Base-by-base conservation (phyloP, 2,113 vertebrate genomes). In the Vireo altiloquus region DNA sequence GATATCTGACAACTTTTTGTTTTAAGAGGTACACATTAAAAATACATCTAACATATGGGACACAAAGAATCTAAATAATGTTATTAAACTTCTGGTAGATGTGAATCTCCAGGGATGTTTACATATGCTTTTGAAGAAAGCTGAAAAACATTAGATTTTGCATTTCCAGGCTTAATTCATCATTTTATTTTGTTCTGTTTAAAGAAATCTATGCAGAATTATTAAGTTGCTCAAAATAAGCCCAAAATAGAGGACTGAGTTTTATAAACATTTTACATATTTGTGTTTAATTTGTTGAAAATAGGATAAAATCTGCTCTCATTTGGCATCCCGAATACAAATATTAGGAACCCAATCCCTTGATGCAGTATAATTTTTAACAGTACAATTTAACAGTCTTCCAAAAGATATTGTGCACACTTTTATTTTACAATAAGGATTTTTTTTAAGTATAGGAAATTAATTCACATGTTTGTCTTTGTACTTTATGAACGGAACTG, bases 201-300 rank as follows among this genome's bases (percentile, higher is more conserved):
- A n/a, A 91, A 93, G 77, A 96, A 95, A 95, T 97, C 91, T 92
- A 96, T 53, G 92, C 92, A 96, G 95, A 96, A 97, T 96, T 97
- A 97, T 97, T 96, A 98, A 97, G 95, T 96, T 97, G 94, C 90
- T 27, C 3, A 92, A 93, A 91, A 95, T 91, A 87, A 96, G 90
- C 95, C 96, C 95, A 94, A 97, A 97, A 97, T 93, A 98, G 97
- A 97, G 97, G 94, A 94, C 60, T 80, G 91, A 97, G 89, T 97
- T 97, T 97, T 93, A 97, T 96, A 97, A 98, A 98, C 97, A 97
- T 95, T 97, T 98, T 97, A 96, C 90, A 97, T 97, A 96, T 97
- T 97, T 97, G 94, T 95, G 89, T 97, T 97, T 97, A 97, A 97
- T 98, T 98, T 98, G 96, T 97, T 97, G 96, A 97, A 98, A 97